Conservation (phyloP, 2,888 invertebrate genomes). For the Phrixothrix hirtus region DNA sequence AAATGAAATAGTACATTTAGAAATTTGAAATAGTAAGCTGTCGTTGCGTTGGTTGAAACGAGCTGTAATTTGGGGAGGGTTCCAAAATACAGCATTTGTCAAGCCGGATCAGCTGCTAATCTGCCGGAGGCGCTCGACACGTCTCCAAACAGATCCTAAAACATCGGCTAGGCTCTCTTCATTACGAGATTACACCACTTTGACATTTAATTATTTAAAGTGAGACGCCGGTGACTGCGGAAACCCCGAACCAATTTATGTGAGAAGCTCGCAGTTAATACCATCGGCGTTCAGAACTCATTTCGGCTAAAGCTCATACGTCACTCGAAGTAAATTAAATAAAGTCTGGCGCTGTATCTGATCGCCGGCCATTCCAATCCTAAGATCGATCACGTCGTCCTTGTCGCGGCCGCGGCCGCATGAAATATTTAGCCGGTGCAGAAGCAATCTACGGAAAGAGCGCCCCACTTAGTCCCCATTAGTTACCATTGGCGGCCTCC, state of each 20-base stretch:
- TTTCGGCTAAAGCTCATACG: constrained; percentile 52
- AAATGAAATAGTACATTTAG: too few relatives aligned
- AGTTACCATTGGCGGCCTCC: constrained; percentile 46
- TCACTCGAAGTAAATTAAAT: constrained; percentile 54
- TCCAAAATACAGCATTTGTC: constrained; percentile 46
- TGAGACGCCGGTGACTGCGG: constrained; percentile 48
- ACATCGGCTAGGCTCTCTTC: constrained; percentile 47
- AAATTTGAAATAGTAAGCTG: too few relatives aligned
- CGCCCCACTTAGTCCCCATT: constrained; percentile 52
- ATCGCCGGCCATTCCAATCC: constrained; percentile 51
- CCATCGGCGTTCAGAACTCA: constrained; percentile 46
- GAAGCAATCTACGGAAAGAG: constrained; percentile 54
- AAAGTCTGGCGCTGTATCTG: constrained; percentile 51
- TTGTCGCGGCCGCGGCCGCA: constrained; percentile 41
- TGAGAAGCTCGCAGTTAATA: constrained; percentile 46
- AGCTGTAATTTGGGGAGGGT: constrained; percentile 22
- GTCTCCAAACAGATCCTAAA: constrained; percentile 49
- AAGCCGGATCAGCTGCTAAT: constrained; percentile 47
- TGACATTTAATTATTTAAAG: constrained; percentile 56
- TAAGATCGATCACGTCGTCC: constrained; percentile 50
- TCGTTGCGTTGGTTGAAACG: constrained; percentile 10
- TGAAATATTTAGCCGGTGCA: constrained; percentile 55
- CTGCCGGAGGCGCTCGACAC: constrained; percentile 40
- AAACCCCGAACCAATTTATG: constrained; percentile 53
- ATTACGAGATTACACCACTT: constrained; percentile 52